Evolutionary conservation across 2,797 vertebrate species (phyloP).

Genomic region (Galago senegalensis): DNA sequence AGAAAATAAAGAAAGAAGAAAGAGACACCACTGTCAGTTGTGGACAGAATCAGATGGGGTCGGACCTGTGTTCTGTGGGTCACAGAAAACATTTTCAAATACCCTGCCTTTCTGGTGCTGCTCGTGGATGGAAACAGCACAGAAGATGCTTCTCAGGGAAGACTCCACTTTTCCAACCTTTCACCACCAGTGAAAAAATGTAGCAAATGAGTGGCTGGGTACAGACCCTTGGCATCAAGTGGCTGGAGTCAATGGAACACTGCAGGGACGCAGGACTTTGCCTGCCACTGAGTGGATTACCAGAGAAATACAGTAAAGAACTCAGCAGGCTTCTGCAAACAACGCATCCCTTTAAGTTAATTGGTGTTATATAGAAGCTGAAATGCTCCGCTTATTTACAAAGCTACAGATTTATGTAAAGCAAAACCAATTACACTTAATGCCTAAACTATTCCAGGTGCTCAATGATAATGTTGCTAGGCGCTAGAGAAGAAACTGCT

Average conservation of each 20-base stretch:
- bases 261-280: conserved; percentile 44
- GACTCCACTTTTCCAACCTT: not conserved
- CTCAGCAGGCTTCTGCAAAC: conserved; percentile 90
- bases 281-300: conserved; percentile 42
- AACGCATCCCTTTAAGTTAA: conserved; percentile 91
- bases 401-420: conserved; percentile 92
- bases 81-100: conserved; percentile 4
- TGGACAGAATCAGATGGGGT: conserved; percentile 42
- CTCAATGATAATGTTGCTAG: conserved; percentile 91
- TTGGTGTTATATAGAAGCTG: conserved; percentile 90
- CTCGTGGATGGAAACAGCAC: not conserved
- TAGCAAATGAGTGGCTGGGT: conserved; percentile 39
- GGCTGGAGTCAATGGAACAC: conserved; percentile 53
- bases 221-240: conserved; percentile 64
- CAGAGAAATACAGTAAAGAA: conserved; percentile 71
- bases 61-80: not conserved
- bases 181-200: not conserved
- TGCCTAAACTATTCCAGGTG: conserved; percentile 93
- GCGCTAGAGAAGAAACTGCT: conserved; percentile 89
- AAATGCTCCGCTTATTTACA: conserved; percentile 92
- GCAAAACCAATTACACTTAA: conserved; percentile 93
- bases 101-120: not conserved
- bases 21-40: conserved; percentile 37
- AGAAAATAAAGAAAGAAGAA: conserved; percentile 18
- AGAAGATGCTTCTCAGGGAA: not conserved